Conservation (phyloP, 2,113 vertebrate genomes). For the Lampris incognitus region DNA sequence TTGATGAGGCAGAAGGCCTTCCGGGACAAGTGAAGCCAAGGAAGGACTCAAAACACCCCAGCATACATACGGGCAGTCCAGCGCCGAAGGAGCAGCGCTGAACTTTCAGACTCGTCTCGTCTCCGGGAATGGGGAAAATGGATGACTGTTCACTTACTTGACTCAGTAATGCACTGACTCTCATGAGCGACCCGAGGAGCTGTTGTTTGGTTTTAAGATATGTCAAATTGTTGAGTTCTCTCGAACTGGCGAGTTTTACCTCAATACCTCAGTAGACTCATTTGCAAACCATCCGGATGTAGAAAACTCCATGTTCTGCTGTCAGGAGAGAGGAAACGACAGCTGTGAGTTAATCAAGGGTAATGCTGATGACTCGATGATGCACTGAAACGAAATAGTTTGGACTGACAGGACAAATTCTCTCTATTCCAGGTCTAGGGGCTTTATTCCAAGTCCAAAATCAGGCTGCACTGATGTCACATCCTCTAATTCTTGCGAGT, state of each 20-base stretch:
- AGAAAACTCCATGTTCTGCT: not conserved
- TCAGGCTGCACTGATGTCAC: slow-evolving; percentile 7
- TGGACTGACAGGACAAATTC: slow-evolving; percentile 16
- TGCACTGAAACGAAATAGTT: not conserved
- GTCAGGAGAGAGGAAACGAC: not conserved
- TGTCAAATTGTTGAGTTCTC: not conserved
- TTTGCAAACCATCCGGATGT: not conserved
- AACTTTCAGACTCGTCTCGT: slow-evolving; percentile 4
- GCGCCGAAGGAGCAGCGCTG: not conserved
- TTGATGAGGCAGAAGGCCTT: slow-evolving; percentile 85
- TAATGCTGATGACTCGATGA: slow-evolving; percentile 6
- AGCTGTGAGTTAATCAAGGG: not conserved
- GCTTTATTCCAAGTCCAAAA: not conserved
- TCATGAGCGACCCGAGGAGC: not conserved
- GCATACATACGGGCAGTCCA: not conserved
- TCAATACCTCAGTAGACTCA: slow-evolving; percentile 43
- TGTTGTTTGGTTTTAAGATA: not conserved
- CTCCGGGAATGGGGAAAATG: not conserved
- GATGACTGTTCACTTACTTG: slow-evolving; percentile 12
- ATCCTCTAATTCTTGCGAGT: slow-evolving; percentile 4
- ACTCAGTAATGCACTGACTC: slow-evolving; percentile 22
- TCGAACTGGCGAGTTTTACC: slow-evolving; percentile 11
- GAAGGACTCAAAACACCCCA: slow-evolving; percentile 18
- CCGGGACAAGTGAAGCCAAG: slow-evolving; percentile 39
- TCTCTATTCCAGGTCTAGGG: slow-evolving; percentile 20